Conservation (phyloP, 35 echinoderm and acorn worm species). For the Ophiothrix spiculata region DNA sequence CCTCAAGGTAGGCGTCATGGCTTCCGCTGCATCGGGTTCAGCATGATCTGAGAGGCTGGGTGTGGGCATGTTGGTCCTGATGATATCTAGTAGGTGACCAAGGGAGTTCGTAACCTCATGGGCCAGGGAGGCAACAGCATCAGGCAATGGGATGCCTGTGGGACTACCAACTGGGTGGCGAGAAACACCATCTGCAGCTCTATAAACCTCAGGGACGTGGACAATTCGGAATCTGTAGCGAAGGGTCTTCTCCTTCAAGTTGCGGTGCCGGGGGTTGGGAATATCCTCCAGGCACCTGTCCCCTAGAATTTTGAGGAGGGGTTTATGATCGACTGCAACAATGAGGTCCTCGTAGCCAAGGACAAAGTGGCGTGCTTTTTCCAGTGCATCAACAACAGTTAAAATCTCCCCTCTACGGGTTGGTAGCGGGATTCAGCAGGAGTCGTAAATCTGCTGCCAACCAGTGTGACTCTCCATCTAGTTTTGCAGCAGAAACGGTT, state of each 20-base stretch:
- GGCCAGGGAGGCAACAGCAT: conserved; percentile 26
- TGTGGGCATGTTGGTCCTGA: neutral
- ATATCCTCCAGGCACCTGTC: conserved; percentile 42
- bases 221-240: conserved; percentile 40
- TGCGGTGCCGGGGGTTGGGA: conserved; percentile 43
- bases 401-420: too few relatives aligned
- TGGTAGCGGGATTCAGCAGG: too few relatives aligned
- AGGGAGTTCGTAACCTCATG: neutral
- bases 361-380: too few relatives aligned
- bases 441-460: too few relatives aligned
- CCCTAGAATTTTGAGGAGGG: conserved; percentile 31
- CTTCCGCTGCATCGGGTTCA: neutral
- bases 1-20: neutral
- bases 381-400: too few relatives aligned
- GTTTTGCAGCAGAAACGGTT: too few relatives aligned
- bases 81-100: neutral
- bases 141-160: conserved; percentile 6
- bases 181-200: conserved; percentile 41
- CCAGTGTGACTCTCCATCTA: too few relatives aligned
- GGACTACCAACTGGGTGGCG: conserved; percentile 37
- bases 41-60: too few relatives aligned
- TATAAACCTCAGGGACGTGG: conserved; percentile 19
- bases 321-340: conserved; percentile 72
- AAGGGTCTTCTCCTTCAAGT: conserved; percentile 62
- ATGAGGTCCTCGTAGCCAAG: too few relatives aligned